Evolutionary conservation across 2,888 invertebrate species (phyloP).

Genomic region (Eurytoma californica): DNA sequence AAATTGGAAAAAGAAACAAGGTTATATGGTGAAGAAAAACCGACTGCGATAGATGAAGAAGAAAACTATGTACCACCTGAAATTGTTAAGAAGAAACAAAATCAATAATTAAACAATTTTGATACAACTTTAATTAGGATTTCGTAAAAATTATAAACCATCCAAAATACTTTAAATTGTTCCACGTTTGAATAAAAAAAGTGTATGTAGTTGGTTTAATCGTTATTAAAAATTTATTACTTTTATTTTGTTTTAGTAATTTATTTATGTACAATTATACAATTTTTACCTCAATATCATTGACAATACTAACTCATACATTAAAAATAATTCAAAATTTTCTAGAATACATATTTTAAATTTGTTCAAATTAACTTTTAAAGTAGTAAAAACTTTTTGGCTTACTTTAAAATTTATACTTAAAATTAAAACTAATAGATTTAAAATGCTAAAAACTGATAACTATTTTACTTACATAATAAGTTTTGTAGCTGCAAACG

Average conservation of each 20-base stretch:
- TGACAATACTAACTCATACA: no score
- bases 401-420: background rate
- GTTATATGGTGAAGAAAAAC: constrained; percentile 76
- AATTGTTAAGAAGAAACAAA: constrained; percentile 71
- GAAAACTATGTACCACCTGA: constrained; percentile 85
- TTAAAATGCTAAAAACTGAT: constrained; percentile 3
- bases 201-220: constrained; percentile 8
- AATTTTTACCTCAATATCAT: background rate
- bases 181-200: constrained; percentile 6
- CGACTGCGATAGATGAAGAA: constrained; percentile 61
- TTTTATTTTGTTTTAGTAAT: constrained; percentile 11
- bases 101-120: constrained; percentile 11
- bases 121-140: background rate
- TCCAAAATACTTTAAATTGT: background rate
- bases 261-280: background rate
- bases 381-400: no score
- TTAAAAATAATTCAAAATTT: no score
- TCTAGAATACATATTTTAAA: no score
- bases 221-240: constrained; percentile 38
- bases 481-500: constrained; percentile 12
- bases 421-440: constrained; percentile 1
- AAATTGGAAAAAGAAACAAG: constrained; percentile 64
- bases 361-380: no score
- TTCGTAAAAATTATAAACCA: background rate
- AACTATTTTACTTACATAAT: constrained; percentile 4